A percentile compares a stretch with the other conserved stretches of the same genome.
These are phyloP conservation scores for Pheosia tremula DNA, from an alignment of 2,888 invertebrate genomes.

Conservation along the genomic window DNA sequence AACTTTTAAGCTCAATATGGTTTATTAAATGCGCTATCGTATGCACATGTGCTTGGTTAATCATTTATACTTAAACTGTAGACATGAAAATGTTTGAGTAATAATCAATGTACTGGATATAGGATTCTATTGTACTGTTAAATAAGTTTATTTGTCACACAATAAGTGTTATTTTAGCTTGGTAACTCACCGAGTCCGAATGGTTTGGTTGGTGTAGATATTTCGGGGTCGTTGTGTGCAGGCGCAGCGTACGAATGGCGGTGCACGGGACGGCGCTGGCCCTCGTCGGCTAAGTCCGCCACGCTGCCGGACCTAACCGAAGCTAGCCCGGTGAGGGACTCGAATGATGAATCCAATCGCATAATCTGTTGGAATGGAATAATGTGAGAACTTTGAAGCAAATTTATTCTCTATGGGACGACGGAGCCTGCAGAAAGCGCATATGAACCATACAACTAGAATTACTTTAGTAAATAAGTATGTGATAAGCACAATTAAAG, in stretches of 20 bases:
- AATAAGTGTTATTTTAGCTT: slow-evolving; percentile 2
- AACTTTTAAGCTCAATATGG: slow-evolving; percentile 28
- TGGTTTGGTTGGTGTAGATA: slow-evolving; percentile 88
- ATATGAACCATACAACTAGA: background rate
- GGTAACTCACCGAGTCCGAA: slow-evolving; percentile 91
- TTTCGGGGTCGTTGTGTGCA: slow-evolving; percentile 78
- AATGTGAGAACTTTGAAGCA: slow-evolving; percentile 4
- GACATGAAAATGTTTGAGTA: slow-evolving; percentile 58
- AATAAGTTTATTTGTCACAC: slow-evolving; percentile 32
- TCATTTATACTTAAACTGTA: slow-evolving; percentile 36
- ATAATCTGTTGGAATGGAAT: slow-evolving; percentile 85
- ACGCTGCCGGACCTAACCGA: slow-evolving; percentile 92
- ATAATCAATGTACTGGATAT: slow-evolving; percentile 53
- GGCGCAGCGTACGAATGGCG: slow-evolving; percentile 85
- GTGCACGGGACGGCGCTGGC: slow-evolving; percentile 60
- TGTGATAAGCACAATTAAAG: background rate
- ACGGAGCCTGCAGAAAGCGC: slow-evolving; percentile 1
- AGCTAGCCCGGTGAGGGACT: slow-evolving; percentile 87
- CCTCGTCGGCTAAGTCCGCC: slow-evolving; percentile 90
- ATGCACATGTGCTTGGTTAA: slow-evolving; percentile 47
- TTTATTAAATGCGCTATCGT: slow-evolving; percentile 39
- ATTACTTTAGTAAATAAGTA: too few relatives aligned
- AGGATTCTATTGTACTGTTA: slow-evolving; percentile 55
- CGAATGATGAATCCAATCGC: slow-evolving; percentile 92
- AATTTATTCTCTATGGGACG: background rate